A percentile compares a stretch with the other conserved stretches of the same genome.
Evolutionary conservation across 2,888 invertebrate species (phyloP).

Genomic region (Apotomis turbidana): DNA sequence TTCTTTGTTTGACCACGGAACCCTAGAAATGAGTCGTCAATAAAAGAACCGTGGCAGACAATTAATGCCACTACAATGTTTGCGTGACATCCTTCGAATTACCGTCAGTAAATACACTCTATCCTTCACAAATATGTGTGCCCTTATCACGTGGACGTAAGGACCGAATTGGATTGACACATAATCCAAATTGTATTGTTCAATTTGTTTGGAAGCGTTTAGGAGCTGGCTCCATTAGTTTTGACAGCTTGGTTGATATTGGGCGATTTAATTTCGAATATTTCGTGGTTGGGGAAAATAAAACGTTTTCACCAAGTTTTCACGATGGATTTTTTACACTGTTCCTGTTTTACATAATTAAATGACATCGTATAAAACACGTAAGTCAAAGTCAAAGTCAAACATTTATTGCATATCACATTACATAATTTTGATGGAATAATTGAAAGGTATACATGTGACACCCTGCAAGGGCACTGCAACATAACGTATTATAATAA

Average conservation of each 20-base stretch:
- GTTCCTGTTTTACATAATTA: not conserved
- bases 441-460: no score
- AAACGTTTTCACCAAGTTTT: constrained; percentile 8
- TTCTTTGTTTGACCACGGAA: no score
- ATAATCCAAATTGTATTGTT: constrained; percentile 29
- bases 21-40: constrained; percentile 4
- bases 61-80: constrained; percentile 15
- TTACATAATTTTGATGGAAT: no score
- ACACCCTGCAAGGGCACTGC: no score
- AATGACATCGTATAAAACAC: no score
- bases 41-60: constrained; percentile 7
- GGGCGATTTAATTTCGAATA: constrained; percentile 33
- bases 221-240: constrained; percentile 24
- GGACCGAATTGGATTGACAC: constrained; percentile 22
- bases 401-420: no score
- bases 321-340: constrained; percentile 17
- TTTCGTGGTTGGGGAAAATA: constrained; percentile 18
- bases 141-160: constrained; percentile 13
- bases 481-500: no score
- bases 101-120: constrained; percentile 12
- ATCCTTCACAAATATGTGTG: not conserved
- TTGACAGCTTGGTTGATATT: constrained; percentile 33
- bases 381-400: no score
- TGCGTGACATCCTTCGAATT: constrained; percentile 24
- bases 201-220: constrained; percentile 26